Conservation (phyloP, 2,113 vertebrate genomes). For the Alectura lathami region DNA sequence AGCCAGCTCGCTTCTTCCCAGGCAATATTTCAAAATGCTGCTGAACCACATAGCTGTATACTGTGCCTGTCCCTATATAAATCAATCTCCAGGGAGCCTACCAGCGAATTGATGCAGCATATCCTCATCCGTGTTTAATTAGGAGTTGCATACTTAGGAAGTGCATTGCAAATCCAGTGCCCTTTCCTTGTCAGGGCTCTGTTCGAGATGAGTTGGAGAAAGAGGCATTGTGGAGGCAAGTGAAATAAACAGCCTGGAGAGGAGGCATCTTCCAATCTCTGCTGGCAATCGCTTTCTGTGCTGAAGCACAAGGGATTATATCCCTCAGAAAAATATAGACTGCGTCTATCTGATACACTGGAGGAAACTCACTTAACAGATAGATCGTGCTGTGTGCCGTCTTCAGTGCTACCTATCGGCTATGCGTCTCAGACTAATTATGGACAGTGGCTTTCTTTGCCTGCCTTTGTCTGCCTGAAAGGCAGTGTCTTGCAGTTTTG, state of each 20-base stretch:
- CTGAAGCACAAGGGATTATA: conserved; percentile 18
- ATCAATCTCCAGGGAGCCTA: background rate
- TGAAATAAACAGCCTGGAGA: background rate
- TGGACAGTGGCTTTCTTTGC: background rate
- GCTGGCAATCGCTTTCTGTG: background rate
- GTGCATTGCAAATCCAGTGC: background rate
- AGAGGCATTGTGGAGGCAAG: background rate
- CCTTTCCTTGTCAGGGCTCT: background rate
- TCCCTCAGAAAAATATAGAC: conserved; percentile 3
- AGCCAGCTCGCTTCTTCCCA: background rate
- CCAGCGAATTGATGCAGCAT: background rate
- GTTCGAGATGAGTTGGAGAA: background rate
- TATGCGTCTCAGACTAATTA: background rate
- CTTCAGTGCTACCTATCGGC: background rate
- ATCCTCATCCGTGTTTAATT: background rate
- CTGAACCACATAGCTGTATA: background rate
- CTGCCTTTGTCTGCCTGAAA: background rate
- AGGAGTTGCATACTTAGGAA: background rate
- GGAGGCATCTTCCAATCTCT: background rate
- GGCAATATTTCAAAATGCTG: background rate
- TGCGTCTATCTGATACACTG: background rate
- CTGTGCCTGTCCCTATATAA: background rate
- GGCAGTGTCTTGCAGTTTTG: background rate
- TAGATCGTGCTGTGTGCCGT: background rate
- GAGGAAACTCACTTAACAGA: background rate